Evolutionary conservation across 2,888 invertebrate species (phyloP), one percentile per base, ranked within the genome.

Genomic region (Stegana nigrithorax): DNA sequence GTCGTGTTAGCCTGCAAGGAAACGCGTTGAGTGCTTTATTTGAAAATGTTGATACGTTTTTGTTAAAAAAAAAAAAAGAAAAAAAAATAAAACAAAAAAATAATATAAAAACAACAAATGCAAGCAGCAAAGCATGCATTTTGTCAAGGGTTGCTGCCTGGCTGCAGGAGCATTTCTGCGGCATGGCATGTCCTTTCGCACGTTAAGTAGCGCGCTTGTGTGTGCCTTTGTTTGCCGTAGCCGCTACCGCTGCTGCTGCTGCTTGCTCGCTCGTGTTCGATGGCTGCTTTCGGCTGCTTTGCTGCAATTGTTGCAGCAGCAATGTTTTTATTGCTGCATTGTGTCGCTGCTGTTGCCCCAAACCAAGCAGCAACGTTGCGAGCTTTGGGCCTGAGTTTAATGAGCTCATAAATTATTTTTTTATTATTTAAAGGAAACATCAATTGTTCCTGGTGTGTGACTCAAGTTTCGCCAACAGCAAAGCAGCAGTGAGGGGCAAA

Each of bases 351-450:
- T 36, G 10, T 36, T 36, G 14, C 14, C 10, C 36, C 14, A 36
- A 10, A 36, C 14, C 59, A 25, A 56, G 55, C 55, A 36, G n/a
- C 60, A 65, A 64, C 73, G 68, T 12, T 26, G 53, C 32, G 32
- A n/a, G 53, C 21, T 23, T 47, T n/a, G 47, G 21, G 36, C 29
- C 53, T 12, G 53, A 55, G 53, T 73, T 73, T 79, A 76, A 76
- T 76, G 80, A 76, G 75, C 68, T 70, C 78, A 75, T 76, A 76
- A 79, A 76, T 76, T 73, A 73, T 79, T 76, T 79, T 76, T 79
- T 76, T 55, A 23, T 55, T 29, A 55, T 55, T 55, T 55, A 55
- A 55, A 55, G 53, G 53, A 55, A 55, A 32, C 53, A 27, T 36
- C 53, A 36, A 55, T 55, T 72, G 62, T 70, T 42, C 25, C 27